phyloP scores from a whole-genome alignment of 2,113 vertebrate genomes.

The Pagrus major region DNA sequence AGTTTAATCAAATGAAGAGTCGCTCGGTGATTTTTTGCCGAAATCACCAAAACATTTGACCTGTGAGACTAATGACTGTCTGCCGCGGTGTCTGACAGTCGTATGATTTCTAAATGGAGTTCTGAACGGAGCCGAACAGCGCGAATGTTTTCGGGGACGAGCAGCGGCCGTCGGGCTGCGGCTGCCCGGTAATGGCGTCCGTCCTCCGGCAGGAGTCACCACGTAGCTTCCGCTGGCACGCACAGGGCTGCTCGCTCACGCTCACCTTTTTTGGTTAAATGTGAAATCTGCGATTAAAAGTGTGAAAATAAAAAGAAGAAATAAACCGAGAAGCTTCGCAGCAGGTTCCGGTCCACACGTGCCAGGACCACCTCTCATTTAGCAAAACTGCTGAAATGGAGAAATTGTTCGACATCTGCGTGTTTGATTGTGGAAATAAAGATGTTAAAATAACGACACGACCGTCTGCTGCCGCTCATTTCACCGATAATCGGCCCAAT shows the following conservation, averaged over 20 bases:
- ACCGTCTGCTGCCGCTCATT: not conserved
- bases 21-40: not conserved
- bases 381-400: constrained; percentile 28
- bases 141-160: not conserved
- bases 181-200: constrained; percentile 81
- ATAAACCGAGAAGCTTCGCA: too few relatives aligned
- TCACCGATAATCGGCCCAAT: not conserved
- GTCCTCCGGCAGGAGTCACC: constrained; percentile 82
- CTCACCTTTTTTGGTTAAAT: not conserved
- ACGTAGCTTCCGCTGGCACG: constrained; percentile 79
- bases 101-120: not conserved
- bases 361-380: constrained; percentile 43
- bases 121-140: not conserved
- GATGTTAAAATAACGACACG: not conserved
- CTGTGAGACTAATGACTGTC: too few relatives aligned
- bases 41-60: not conserved
- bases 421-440: not conserved
- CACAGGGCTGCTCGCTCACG: not conserved
- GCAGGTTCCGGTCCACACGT: too few relatives aligned
- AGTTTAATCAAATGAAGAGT: not conserved
- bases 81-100: too few relatives aligned
- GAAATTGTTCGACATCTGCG: not conserved
- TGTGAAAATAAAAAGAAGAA: not conserved
- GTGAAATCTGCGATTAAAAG: not conserved
- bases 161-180: constrained; percentile 50